Evolutionary conservation across 1,140 invertebrate genomes (phyloP).

Genomic region (Dolichoris vasculosae): DNA sequence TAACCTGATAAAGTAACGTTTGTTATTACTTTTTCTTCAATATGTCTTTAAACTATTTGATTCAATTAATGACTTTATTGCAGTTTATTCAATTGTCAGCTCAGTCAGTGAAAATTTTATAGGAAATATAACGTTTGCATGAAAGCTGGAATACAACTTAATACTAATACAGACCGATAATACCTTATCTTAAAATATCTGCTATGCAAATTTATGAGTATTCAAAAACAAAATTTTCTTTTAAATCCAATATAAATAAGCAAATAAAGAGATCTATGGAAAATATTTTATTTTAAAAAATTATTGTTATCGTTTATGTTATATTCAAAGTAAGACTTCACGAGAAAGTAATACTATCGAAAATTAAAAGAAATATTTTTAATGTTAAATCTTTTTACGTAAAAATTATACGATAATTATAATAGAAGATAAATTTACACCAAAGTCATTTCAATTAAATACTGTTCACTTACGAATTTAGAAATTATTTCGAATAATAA

Average conservation of each 20-base stretch:
- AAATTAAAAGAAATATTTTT: too few species aligned
- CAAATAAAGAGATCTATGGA: not conserved
- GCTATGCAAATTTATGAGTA: not conserved
- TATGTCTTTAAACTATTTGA: not conserved
- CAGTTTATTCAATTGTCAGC: not conserved
- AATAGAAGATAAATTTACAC: too few species aligned
- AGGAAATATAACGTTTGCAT: not conserved
- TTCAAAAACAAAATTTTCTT: not conserved
- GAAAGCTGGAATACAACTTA: not conserved
- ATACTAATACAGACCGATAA: not conserved
- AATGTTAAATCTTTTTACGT: too few species aligned
- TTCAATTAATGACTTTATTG: not conserved
- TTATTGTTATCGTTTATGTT: too few species aligned
- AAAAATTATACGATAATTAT: too few species aligned
- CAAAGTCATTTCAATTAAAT: too few species aligned
- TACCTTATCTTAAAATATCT: not conserved
- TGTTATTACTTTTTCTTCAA: not conserved
- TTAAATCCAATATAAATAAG: not conserved
- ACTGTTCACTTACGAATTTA: too few species aligned
- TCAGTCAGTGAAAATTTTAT: not conserved
- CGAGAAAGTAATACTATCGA: too few species aligned
- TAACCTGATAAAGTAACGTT: not conserved
- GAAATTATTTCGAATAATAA: too few species aligned
- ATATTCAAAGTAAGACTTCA: too few species aligned
- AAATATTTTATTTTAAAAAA: too few species aligned